Percentiles rank a stretch among this genome's conserved stretches.
Evolutionary conservation across 2,113 vertebrate genomes (phyloP).

Genomic region (Agapornis roseicollis): DNA sequence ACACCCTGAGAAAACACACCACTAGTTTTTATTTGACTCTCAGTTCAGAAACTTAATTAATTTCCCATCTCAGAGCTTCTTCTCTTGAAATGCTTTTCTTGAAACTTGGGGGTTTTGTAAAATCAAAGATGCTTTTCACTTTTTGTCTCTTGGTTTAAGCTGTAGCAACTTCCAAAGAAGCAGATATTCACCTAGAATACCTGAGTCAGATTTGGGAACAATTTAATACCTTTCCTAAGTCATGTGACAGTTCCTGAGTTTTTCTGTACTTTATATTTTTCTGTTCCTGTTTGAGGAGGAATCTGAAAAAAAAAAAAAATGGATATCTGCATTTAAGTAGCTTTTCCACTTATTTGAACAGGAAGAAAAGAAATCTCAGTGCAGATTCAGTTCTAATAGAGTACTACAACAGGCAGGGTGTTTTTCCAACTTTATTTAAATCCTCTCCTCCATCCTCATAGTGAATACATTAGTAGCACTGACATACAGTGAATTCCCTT

Average conservation of each 20-base stretch:
- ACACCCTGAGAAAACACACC: background rate
- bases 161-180: background rate
- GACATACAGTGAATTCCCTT: background rate
- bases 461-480: background rate
- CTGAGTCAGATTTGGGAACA: background rate
- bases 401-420: background rate
- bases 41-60: background rate
- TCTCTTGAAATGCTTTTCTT: background rate
- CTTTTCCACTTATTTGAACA: background rate
- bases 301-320: background rate
- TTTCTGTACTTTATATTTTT: background rate
- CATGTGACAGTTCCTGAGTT: background rate
- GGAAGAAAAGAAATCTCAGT: rapidly evolving
- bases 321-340: background rate
- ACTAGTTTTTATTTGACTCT: background rate
- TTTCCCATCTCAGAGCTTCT: background rate
- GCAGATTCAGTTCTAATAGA: background rate
- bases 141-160: background rate
- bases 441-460: background rate
- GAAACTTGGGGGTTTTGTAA: background rate
- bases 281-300: background rate
- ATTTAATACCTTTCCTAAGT: background rate
- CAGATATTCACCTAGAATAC: background rate
- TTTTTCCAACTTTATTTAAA: slow-evolving; percentile 6
- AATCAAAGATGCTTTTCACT: background rate